Base-by-base conservation (phyloP, 2,797 vertebrate genomes). In the Crenuchus spilurus region DNA sequence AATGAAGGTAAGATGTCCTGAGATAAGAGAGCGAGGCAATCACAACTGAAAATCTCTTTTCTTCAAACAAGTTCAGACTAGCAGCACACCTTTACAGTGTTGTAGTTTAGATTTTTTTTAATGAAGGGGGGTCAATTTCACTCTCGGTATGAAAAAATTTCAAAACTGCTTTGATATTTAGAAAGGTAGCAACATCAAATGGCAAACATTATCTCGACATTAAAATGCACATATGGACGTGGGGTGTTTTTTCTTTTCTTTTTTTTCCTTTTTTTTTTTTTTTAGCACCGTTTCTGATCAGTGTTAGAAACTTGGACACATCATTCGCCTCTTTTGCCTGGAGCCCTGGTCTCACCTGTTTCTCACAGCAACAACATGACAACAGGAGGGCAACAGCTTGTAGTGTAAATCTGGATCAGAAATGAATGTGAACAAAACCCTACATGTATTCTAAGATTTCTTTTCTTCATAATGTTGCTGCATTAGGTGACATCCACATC, bases 401-500 rank as follows among this genome's bases (percentile, higher is more conserved):
- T 61, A 85, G 89, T 90, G 91, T 88, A 70, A 75, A 76, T 81
- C 37, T 88, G 84, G 87, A 91, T 87, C 87, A 87, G 84, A 87
- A 92, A 91, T 80, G 84, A 88, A 87, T 51, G 89, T 89, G 87
- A 92, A 91, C 83, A 84, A 85, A 93, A 89, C 84, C 87, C 90
- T 91, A 92, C 89, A 88, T 85, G 85, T 87, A 85, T 85, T 82
- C 82, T 35, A 58, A 58, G 14, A 70, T 58, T 54, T 61, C 16
- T 80, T 76, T 86, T 78, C 68, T 69, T 85, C 86, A 88, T 90
- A 90, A 92, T 88, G 90, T 91, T 92, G 91, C 89, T 91, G 91
- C 89, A 88, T 91, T 91, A 90, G 88, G 91, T 93, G 91, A 94
- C 92, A 91, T 91, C 90, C 92, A 93, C 91, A 91, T 92, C 89